Evolutionary conservation across 1,140 invertebrate species (phyloP), one percentile per base, ranked within the genome.

Genomic region (Nymphalis io): DNA sequence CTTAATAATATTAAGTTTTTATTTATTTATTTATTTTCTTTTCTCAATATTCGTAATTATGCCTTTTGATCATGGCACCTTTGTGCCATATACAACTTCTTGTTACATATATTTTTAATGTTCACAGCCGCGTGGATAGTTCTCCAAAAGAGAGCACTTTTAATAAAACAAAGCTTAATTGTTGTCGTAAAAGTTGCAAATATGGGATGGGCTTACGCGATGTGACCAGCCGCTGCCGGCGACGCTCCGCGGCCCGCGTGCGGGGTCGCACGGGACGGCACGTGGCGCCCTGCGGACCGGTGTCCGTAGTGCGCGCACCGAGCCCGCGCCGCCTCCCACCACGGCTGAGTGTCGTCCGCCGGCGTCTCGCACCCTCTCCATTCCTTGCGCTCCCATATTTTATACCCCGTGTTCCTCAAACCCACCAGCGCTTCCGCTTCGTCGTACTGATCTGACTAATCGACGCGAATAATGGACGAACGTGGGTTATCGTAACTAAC

Each of bases 191-290:
- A 79, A 74, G 63, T 88, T 89, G 86, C 81, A 85, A 90, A 88
- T 65, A 87, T 85, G 93, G 93, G 93, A 94, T 94, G 93, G 93
- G 93, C 93, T 93, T 93, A 92, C 92, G 93, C 93, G 92, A 94
- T 93, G 93, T 93, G 93, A 93, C 93, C 93, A 94, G 91, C 90
- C 93, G 92, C 92, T 91, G 93, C 92, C 78, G 81, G 80, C 84
- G 83, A 53, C 80, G 84, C 82, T 82, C 76, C n/a, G 82, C 76
- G 91, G 92, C 92, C 91, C 84, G 89, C 90, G 92, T 88, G 86
- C 83, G 83, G 70, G 69, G 79, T 58, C 81, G 87, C 87, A 86
- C 87, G 87, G 87, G 85, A 89, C 85, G 81, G 77, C 51, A 15
- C 57, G 68, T 55, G 65, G 82, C 85, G 83, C 80, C 76, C 84